Base-by-base conservation (phyloP, 2,113 vertebrate species). In the Dasyurus viverrinus region DNA sequence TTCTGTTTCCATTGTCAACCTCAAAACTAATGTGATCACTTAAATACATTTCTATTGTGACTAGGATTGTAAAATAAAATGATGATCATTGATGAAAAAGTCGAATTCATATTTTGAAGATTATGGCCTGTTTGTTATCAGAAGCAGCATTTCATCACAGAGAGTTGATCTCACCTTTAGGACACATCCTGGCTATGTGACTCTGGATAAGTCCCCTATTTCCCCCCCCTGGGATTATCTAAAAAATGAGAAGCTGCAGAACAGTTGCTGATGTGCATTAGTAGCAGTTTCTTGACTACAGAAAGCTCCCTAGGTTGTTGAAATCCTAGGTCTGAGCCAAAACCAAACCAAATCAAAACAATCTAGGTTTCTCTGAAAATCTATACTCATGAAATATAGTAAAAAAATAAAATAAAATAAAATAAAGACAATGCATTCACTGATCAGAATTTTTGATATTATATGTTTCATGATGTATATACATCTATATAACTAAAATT, bases 101-200 rank as follows among this genome's bases (percentile, higher is more conserved):
- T 94, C 93, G 60, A 55, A 94, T 76, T 97, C 96, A 93, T 92
- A 53, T 53, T 91, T 19, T 96, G 92, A 68, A 96, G n/a, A 1
- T 6, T 8, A 42, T 22, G 36, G 16, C 36, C 19, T 42, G 68
- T 76, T 3, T 84, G 68, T 84, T 42, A 42, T 84, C n/a, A 42
- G 36, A 84, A n/a, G n/a, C n/a, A 42, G 36, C 19, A 42, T 19
- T 42, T 84, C 36, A 19, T 42, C 22, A 84, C 8, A 19, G 36
- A 84, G 68, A 84, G 0, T 19, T 84, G 14, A 30, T 6, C 30
- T n/a, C 68, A 14, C 6, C 68, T 6, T 42, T 84, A 95, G 60
- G 93, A 96, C 94, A 93, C 60, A 90, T 47, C 42, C 36, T 48
- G 76, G 50, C 53, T 95, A 91, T 53, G 53, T 91, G 53, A 47